Evolutionary conservation across 2,113 vertebrate species (phyloP).

Genomic region (Tragelaphus buxtoni): DNA sequence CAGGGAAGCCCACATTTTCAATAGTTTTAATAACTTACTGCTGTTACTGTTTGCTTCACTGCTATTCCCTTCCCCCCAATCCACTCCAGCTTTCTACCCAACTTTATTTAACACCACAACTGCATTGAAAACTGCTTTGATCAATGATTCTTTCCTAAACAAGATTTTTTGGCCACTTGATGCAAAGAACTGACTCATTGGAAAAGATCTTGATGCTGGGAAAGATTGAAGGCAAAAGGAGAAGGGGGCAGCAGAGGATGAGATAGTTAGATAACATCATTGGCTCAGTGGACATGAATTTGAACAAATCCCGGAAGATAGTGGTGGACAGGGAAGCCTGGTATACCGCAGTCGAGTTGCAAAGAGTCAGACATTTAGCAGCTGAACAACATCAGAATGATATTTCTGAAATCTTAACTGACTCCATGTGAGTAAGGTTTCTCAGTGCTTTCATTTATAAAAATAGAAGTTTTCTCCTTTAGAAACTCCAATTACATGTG

Average conservation of each 20-base stretch:
- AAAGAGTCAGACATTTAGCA: not conserved
- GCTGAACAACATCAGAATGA: not conserved
- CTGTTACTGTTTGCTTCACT: not conserved
- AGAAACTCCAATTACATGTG: not conserved
- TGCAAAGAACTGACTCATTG: not conserved
- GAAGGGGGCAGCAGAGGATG: not conserved
- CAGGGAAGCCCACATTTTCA: not conserved
- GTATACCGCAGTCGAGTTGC: not conserved
- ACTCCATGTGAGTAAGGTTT: not conserved
- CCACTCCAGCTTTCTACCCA: not conserved
- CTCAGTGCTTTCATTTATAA: not conserved
- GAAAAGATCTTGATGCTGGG: not conserved
- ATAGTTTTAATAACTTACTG: not conserved
- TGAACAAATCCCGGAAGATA: not conserved
- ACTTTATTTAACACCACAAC: not conserved
- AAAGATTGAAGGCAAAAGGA: not conserved
- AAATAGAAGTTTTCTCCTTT: not conserved
- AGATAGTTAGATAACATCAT: not conserved
- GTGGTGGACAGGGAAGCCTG: not conserved
- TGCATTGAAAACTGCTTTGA: not conserved
- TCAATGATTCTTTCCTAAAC: not conserved
- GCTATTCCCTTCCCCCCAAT: not conserved
- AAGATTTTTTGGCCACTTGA: not conserved
- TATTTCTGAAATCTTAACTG: not conserved
- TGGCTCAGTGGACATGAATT: not conserved